These are phyloP conservation scores for Polydrusus tereticollis DNA, from an alignment of 2,888 invertebrate species.

Conservation along the genomic window DNA sequence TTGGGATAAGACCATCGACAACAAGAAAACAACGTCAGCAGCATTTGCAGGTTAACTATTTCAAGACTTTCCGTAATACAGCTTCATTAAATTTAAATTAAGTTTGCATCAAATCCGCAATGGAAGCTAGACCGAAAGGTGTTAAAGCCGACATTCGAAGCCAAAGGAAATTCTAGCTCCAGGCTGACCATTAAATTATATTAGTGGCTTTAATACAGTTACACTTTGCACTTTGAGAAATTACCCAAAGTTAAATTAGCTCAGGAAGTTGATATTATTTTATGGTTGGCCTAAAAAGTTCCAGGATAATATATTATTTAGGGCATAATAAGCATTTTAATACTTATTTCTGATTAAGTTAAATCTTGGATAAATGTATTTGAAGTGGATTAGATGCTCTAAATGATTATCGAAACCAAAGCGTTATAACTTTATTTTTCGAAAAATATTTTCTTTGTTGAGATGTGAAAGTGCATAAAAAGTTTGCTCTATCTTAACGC, in stretches of 20 bases:
- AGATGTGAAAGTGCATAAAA: no score
- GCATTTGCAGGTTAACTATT: no score
- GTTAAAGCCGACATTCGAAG: conserved; percentile 9
- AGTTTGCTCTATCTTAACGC: no score
- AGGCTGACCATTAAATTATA: conserved; percentile 11
- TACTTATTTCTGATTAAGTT: no score
- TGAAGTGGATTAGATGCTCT: no score
- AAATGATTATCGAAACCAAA: no score
- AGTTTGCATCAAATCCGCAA: neutral
- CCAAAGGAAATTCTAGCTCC: conserved; percentile 9
- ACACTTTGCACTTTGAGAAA: conserved; percentile 2
- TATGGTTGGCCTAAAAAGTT: neutral
- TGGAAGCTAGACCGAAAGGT: conserved; percentile 1
- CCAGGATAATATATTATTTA: neutral
- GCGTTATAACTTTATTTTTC: no score
- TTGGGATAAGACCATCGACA: no score
- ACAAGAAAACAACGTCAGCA: no score
- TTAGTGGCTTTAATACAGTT: conserved; percentile 11
- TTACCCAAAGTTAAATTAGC: neutral
- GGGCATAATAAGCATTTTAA: neutral
- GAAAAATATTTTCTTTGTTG: no score
- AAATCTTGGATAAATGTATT: no score
- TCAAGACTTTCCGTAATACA: neutral
- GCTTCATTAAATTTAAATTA: neutral
- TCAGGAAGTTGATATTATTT: neutral